Percentiles rank a stretch among this genome's conserved stretches.
Evolutionary conservation across 2,888 invertebrate genomes (phyloP).

Genomic region (Drosophila basisetae): DNA sequence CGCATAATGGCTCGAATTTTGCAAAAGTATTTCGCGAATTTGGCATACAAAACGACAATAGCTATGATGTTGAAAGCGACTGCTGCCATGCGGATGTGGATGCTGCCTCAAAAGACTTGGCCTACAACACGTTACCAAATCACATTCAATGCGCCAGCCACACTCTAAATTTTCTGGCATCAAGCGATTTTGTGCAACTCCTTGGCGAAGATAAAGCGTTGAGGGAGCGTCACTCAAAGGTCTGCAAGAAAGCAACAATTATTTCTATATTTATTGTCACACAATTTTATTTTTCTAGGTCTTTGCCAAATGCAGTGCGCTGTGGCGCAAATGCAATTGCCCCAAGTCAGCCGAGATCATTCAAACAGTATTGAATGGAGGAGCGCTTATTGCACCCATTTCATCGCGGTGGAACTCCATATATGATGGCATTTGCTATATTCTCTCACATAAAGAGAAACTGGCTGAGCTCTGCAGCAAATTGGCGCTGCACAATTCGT

Average conservation of each 20-base stretch:
- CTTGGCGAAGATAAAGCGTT: constrained; percentile 15
- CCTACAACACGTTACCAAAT: constrained; percentile 25
- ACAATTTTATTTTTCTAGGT: constrained; percentile 20
- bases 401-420: constrained; percentile 38
- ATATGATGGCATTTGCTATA: constrained; percentile 41
- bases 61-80: background rate
- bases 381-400: constrained; percentile 7
- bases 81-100: background rate
- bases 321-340: constrained; percentile 41
- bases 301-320: constrained; percentile 37
- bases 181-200: constrained; percentile 36
- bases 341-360: constrained; percentile 13
- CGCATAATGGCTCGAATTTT: constrained; percentile 10
- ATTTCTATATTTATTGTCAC: background rate
- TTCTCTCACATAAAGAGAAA: constrained; percentile 40
- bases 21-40: constrained; percentile 20
- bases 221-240: constrained; percentile 37
- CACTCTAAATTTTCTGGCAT: constrained; percentile 27
- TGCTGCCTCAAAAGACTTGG: background rate
- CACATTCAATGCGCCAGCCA: constrained; percentile 36
- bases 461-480: constrained; percentile 35
- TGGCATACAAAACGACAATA: constrained; percentile 19
- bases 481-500: constrained; percentile 36
- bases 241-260: background rate
- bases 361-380: constrained; percentile 18